Percentiles rank a stretch among this genome's conserved stretches.
Conservation (phyloP, 2,888 invertebrate genomes). For the Trichacis sp. region DNA sequence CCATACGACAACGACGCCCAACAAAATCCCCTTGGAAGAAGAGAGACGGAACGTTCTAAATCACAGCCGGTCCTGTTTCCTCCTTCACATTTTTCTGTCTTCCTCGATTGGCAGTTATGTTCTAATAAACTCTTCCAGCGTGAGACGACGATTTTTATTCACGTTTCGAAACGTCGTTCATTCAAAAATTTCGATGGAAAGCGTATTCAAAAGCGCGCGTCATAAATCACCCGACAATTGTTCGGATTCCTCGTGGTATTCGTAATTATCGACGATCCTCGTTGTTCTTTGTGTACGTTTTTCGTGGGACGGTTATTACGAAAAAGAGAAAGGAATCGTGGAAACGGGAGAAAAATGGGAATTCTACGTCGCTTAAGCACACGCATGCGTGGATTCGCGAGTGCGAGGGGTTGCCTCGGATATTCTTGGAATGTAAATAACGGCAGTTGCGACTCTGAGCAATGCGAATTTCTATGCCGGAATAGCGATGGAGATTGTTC, state of each 20-base stretch:
- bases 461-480: slow-evolving; percentile 20
- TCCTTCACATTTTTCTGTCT: slow-evolving; percentile 27
- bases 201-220: not conserved
- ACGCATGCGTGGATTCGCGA: slow-evolving; percentile 18
- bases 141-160: slow-evolving; percentile 20
- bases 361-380: slow-evolving; percentile 14
- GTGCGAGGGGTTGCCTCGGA: slow-evolving; percentile 12
- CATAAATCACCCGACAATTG: not conserved
- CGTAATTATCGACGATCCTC: not conserved
- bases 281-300: too few relatives aligned
- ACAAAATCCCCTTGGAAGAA: slow-evolving; percentile 34
- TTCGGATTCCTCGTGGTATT: not conserved
- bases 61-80: slow-evolving; percentile 46
- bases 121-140: slow-evolving; percentile 35
- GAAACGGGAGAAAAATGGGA: slow-evolving; percentile 10
- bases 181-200: not conserved
- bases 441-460: slow-evolving; percentile 23
- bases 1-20: too few relatives aligned
- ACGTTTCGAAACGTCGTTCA: slow-evolving; percentile 18
- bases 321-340: too few relatives aligned
- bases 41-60: slow-evolving; percentile 25
- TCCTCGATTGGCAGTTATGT: slow-evolving; percentile 38
- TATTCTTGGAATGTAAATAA: slow-evolving; percentile 26
- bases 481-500: slow-evolving; percentile 12
- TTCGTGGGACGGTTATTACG: too few relatives aligned